Evolutionary conservation across 1,140 invertebrate species (phyloP), one percentile per base, ranked within the genome.

Genomic region (Hormaphis cornu): DNA sequence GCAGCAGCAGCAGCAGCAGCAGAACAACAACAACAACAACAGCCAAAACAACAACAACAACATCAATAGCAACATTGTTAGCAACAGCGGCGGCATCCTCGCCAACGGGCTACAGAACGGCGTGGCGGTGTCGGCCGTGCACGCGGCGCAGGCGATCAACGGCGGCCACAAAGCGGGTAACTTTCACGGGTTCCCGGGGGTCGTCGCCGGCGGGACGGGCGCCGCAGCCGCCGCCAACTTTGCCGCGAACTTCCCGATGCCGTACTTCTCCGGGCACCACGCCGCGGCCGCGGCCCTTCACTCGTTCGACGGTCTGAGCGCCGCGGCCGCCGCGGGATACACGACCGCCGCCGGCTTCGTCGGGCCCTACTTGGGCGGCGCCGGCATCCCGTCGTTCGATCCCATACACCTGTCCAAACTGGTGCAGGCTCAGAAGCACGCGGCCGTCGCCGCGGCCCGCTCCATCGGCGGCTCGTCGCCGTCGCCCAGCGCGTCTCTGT

Each of bases 51-150:
- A 54, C 37, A 42, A 33, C 56, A 33, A 33, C 20, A 20, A 42
- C 56, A 16, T 16, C 9, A 9, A 22, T 33, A n/a, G 30, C 20
- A n/a, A 18, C 48, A 26, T 66, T 53, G 80, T 82, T 81, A 77
- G 81, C 75, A 74, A 82, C 72, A 66, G 76, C 72, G 48, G 77
- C 72, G 75, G 80, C 56, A 52, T 78, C 24, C 26, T 79, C 69
- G 74, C 72, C 69, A 30, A 74, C 70, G 72, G n/a, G n/a, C n/a
- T n/a, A n/a, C n/a, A 28, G 28, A 69, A 66, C 18, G 26, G 33
- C 69, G 70, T 44, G 37, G 14, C 69, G 5, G 74, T 79, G 22
- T 76, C 73, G 8, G 40, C 35, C 16, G 18, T 56, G 26, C 46
- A 46, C 16, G 66, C 35, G 16, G 33, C 48, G 2, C 30, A 33